Evolutionary conservation across 2,888 invertebrate species (phyloP).

Genomic region (Drosophila tripunctata): DNA sequence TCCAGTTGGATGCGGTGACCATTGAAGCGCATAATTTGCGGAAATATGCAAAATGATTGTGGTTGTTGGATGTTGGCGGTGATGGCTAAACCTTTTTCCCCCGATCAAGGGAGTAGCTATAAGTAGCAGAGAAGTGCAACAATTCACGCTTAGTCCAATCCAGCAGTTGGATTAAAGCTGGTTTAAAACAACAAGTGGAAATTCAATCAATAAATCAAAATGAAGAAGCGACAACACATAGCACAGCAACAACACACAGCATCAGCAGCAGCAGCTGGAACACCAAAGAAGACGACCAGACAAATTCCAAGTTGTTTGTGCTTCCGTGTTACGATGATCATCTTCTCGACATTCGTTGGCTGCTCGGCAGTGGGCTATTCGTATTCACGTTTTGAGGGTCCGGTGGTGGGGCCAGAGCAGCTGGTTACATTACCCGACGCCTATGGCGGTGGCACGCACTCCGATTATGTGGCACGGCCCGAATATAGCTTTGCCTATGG

Average conservation of each 20-base stretch:
- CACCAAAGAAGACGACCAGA: conserved; percentile 19
- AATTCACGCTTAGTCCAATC: conserved; percentile 74
- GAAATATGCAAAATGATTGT: conserved; percentile 63
- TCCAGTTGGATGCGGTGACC: conserved; percentile 56
- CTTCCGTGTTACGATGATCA: conserved; percentile 70
- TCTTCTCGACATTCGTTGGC: conserved; percentile 40
- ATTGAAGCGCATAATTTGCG: conserved; percentile 78
- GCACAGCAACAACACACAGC: conserved; percentile 20
- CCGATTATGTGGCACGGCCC: conserved; percentile 90
- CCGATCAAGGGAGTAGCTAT: conserved; percentile 45
- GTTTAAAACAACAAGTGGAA: conserved; percentile 3
- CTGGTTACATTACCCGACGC: conserved; percentile 80
- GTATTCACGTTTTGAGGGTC: conserved; percentile 90
- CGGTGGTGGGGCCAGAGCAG: conserved; percentile 88
- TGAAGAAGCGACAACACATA: conserved; percentile 65
- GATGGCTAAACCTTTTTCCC: conserved; percentile 34
- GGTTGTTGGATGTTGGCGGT: conserved; percentile 29
- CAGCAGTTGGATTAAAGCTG: conserved; percentile 3
- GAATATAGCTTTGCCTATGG: conserved; percentile 91
- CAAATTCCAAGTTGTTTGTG: conserved; percentile 48
- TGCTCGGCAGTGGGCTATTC: conserved; percentile 86
- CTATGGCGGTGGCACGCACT: conserved; percentile 84
- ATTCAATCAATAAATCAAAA: conserved; percentile 40
- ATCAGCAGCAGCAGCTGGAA: conserved; percentile 45
- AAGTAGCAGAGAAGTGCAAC: conserved; percentile 78